Base-by-base conservation (phyloP, 2,797 vertebrate species). In the Pseudopleuronectes americanus region DNA sequence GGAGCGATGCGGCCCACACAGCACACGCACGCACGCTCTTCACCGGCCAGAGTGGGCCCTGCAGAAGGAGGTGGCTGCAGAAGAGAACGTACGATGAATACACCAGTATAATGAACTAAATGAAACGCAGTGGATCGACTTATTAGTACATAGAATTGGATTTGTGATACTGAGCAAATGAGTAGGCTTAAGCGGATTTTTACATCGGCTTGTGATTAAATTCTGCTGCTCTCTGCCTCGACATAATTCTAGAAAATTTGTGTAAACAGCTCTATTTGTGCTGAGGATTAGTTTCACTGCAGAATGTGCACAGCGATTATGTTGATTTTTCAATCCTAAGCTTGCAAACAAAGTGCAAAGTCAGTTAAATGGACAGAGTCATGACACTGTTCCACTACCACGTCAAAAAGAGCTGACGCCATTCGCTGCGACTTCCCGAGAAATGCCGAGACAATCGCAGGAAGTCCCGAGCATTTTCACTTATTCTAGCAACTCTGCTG, bases 391-490 rank as follows among this genome's bases (percentile, higher is more conserved):
- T 84, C 64, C 53, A 14, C 71, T 69, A 71, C 79, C 79, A 63
- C 58, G 10, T 70, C 60, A 72, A 67, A 79, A 84, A 89, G 73
- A 82, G 89, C 90, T 91, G 90, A 89, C 80, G 65, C 65, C 38
- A 41, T 83, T 88, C 74, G 79, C 33, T 76, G 60, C 61, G 55
- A 69, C 86, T 91, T 92, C 86, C 87, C 22, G 28, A 86, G 66
- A 45, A 59, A 64, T 41, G 55, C 65, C 79, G 49, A 81, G 75
- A 93, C 92, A 94, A 93, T 92, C 73, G 83, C 43, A 87, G 93
- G 92, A 94, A 91, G 82, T 77, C 64, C 54, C 45, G 8, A 6
- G 49, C 57, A 23, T 79, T 85, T 92, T 89, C 72, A 85, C 84
- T 73, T 76, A 76, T 84, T 84, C 83, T 67, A 80, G 89, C 87